Base-by-base conservation (phyloP, 2,797 vertebrate genomes). In the Ctenopoma multispine region DNA sequence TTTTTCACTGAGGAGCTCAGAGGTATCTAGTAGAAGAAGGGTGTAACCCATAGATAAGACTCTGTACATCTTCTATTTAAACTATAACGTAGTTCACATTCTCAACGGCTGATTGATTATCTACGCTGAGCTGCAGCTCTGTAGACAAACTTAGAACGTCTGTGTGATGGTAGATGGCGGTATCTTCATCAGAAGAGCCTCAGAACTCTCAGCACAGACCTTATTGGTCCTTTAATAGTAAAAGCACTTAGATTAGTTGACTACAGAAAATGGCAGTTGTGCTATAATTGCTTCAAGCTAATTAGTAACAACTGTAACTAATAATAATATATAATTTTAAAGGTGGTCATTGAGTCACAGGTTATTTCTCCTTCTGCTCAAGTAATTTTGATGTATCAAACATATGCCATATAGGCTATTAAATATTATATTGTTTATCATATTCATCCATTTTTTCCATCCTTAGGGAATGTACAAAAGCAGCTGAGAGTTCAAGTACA, bases 11-110 rank as follows among this genome's bases (percentile, higher is more conserved):
- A 36, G 24, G 27, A 57, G 61, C 77, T 73, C 64, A 69, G 57
- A 58, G 49, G 43, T 44, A 48, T 40, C 50, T 58, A 48, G 34
- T 23, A 38, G 49, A 63, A 60, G 50, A 55, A 84, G 90, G 89
- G 91, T 66, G 93, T 91, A 76, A 87, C 88, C 57, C 61, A 61
- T 15, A 92, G 93, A 93, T 93, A 93, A 92, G 81, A 14, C 46
- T 41, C 63, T 50, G 47, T 54, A 23, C 4, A 7, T 61, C 67
- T 54, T 64, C 70, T 56, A 44, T 79, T 82, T 44, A 48, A 86
- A 84, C 63, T 68, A 49, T 48, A 75, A 63, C 58, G 0, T 23
- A n/a, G 59, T 12, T 70, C 63, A 63, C 56, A n/a, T 69, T 78
- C 41, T 61, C 70, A 86, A 89, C 82, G 80, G 85, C 70, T 60